Evolutionary conservation across 2,888 invertebrate genomes (phyloP).

Genomic region (Cosmia trapezina): DNA sequence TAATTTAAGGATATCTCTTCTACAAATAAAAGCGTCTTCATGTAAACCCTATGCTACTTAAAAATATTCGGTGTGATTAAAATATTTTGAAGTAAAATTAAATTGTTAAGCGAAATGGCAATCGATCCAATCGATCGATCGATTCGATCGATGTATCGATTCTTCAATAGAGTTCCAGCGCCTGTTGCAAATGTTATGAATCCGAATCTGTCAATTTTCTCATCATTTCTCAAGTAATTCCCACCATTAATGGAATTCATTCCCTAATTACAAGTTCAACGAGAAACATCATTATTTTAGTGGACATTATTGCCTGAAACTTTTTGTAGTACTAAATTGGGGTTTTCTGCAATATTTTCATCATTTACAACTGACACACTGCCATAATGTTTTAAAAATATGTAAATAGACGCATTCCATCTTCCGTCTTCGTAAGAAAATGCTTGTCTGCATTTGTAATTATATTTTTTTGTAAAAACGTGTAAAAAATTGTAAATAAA

Average conservation of each 20-base stretch:
- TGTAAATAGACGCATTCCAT: slow-evolving; percentile 59
- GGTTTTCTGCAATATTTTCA: slow-evolving; percentile 18
- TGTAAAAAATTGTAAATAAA: slow-evolving; percentile 74
- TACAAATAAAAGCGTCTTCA: slow-evolving; percentile 10
- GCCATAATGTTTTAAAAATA: slow-evolving; percentile 58
- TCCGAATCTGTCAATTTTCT: neutral
- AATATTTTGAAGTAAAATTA: neutral
- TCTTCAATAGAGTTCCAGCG: neutral
- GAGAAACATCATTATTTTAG: neutral
- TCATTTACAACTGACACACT: slow-evolving; percentile 32
- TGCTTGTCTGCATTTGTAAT: slow-evolving; percentile 60
- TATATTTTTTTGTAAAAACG: slow-evolving; percentile 61
- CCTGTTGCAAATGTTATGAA: neutral
- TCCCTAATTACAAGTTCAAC: neutral
- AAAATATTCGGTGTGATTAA: neutral
- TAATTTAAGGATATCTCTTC: too few relatives aligned
- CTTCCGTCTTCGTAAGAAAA: slow-evolving; percentile 49
- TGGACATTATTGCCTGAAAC: neutral
- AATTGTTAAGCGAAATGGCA: slow-evolving; percentile 13
- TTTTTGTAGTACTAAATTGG: slow-evolving; percentile 34
- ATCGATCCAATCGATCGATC: too few relatives aligned
- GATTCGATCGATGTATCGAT: too few relatives aligned
- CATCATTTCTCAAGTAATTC: neutral
- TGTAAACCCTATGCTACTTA: neutral
- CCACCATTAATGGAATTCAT: neutral